Evolutionary conservation across 2,113 vertebrate genomes (phyloP), one percentile per base, ranked within the genome.

Genomic region (Zosterops hypoxanthus): DNA sequence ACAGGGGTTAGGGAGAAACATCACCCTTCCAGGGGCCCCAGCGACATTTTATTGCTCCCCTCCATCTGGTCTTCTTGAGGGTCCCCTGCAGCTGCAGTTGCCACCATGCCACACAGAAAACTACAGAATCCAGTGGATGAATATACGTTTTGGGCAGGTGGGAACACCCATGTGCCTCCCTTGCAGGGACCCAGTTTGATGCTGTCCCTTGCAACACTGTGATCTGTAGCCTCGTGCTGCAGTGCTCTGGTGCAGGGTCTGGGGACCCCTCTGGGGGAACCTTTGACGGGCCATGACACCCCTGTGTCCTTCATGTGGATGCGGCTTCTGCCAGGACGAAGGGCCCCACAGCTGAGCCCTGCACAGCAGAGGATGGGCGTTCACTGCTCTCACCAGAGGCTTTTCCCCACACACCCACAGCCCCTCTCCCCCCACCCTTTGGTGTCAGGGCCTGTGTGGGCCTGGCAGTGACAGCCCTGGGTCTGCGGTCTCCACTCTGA

Each of bases 31-130:
- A 3, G 33, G 6, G 34, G 34, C 50, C 75, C 23, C 59, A 63
- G 10, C 5, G 46, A 33, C 0, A 0, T 33, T 34, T 33, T 0
- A 0, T 41, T 52, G 29, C 34, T 41, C 34, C 36, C 14, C 10
- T 77, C 34, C 57, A 13, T 41, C 10, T 21, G 23, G 17, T 41
- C 12, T 24, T 49, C n/a, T 9, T 33, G 73, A 33, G 9, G 22
- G 6, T n/a, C 3, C 13, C 57, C 34, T 26, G 34, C 1, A 3
- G 29, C 47, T 41, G 23, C 75, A 1, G 3, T 52, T 52, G 46
- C 34, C 8, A 2, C 18, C 42, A 11, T 3, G 1, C 12, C 14
- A 14, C 1, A 0, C 36, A 2, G 8, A 5, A 18, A 46, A 8
- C 22, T 18, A 25, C 4, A 5, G 26, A 14, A 20, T 24, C 11